Evolutionary conservation across 1,140 invertebrate genomes (phyloP), one percentile per base, ranked within the genome.

Genomic region (Anagrus nilaparvatae): DNA sequence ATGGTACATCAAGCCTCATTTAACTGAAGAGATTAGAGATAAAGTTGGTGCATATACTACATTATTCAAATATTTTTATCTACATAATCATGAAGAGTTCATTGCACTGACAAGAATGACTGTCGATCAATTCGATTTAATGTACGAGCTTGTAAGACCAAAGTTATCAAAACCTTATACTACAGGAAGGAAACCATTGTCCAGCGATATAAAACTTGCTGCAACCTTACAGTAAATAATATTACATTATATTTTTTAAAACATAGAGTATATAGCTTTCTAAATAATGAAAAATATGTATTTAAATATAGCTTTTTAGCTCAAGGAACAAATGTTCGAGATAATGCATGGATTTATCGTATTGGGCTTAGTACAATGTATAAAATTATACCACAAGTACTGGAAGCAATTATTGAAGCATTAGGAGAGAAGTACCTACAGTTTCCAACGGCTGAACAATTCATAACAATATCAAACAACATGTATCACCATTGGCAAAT

Each of bases 401-500:
- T 18, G n/a, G 16, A 19, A 20, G 20, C 23, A 3, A 8, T 35
- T 21, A 21, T 8, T 21, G 18, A 35, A 21, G n/a, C 9, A 3
- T 5, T 35, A 12, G 19, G 12, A 18, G 18, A 18, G 23, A 35
- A 12, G 10, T 35, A n/a, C 23, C 18, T 35, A 3, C 3, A 8
- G n/a, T 13, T 21, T 20, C 29, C 29, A 5, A 10, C 29, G 29
- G 13, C 19, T 21, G n/a, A 30, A 9, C 29, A 5, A 30, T 14
- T 1, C 44, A 44, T 44, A 31, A 25, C 9, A n/a, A 31, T 18
- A 36, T 31, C 4, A 25, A 23, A 2, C 18, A 28, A 32, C 13
- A 17, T 10, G 46, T 40, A 30, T 20, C 5, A 49, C 19, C 14
- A 40, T 24, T 58, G 54, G 55, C 48, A 62, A 35, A 60, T 66